Conservation (phyloP, 2,888 invertebrate genomes). For the Anarsia innoxiella region DNA sequence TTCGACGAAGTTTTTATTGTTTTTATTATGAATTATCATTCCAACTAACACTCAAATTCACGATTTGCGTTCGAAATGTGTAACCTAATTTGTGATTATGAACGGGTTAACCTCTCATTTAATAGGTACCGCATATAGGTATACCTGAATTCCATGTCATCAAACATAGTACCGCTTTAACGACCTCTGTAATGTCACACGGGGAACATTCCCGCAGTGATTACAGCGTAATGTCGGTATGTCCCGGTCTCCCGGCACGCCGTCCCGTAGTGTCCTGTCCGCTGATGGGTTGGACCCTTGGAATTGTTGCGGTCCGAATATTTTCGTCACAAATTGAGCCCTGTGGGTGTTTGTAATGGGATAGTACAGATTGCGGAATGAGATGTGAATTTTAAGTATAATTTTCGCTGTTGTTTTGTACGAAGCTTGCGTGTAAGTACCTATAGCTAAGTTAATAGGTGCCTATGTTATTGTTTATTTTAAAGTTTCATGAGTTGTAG, state of each 20-base stretch:
- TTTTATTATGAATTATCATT: not conserved
- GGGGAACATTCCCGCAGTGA: conserved; percentile 6
- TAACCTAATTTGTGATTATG: too few relatives aligned
- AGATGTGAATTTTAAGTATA: conserved; percentile 3
- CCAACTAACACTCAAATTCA: not conserved
- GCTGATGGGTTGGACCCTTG: conserved; percentile 18
- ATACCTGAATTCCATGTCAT: conserved; percentile 6
- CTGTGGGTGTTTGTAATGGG: conserved; percentile 11
- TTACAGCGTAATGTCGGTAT: conserved; percentile 5
- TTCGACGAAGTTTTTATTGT: not conserved
- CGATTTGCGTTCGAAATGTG: too few relatives aligned
- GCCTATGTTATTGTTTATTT: too few relatives aligned
- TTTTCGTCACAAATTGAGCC: conserved; percentile 23
- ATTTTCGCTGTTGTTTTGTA: too few relatives aligned
- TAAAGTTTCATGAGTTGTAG: too few relatives aligned
- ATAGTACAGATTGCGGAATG: conserved; percentile 4
- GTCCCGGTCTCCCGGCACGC: too few relatives aligned
- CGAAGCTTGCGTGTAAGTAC: too few relatives aligned
- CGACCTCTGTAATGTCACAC: conserved; percentile 1
- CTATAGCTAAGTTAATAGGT: too few relatives aligned
- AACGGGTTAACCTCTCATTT: too few relatives aligned
- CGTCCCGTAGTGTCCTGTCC: not conserved
- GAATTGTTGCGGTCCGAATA: conserved; percentile 27
- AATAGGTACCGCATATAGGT: too few relatives aligned
- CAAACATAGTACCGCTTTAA: not conserved